Conservation (phyloP, 2,113 vertebrate species). For the Petrocephalus zakoni region DNA sequence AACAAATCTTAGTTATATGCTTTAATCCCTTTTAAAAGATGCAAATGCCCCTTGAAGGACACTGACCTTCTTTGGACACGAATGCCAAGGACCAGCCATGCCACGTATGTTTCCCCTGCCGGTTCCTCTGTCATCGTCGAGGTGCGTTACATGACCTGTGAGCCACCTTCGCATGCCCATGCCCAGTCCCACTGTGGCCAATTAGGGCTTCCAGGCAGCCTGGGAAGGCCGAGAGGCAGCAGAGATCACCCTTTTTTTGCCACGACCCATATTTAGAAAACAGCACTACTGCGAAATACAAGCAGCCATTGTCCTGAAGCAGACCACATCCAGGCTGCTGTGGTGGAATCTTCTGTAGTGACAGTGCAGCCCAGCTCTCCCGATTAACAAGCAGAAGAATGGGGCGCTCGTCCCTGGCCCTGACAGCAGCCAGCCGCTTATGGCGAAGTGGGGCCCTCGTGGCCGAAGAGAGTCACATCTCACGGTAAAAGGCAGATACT, state of each 20-base stretch:
- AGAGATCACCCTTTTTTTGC: constrained; percentile 3
- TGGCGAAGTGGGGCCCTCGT: background rate
- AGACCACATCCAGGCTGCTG: background rate
- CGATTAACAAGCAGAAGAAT: constrained; percentile 40
- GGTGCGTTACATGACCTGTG: constrained; percentile 11
- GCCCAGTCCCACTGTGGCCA: constrained; percentile 40
- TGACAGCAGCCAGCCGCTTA: background rate
- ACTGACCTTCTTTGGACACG: background rate
- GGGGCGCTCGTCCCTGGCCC: background rate
- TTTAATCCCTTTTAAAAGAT: background rate
- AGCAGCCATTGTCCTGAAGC: constrained; percentile 37
- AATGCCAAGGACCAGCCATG: background rate
- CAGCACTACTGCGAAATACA: constrained; percentile 26
- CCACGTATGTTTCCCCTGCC: background rate
- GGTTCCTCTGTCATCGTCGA: background rate
- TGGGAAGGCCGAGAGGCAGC: background rate
- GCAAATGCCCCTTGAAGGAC: background rate
- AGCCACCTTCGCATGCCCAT: background rate
- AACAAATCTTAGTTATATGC: background rate
- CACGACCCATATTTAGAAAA: constrained; percentile 8
- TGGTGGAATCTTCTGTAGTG: constrained; percentile 4
- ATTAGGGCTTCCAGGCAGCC: constrained; percentile 35
- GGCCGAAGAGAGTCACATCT: background rate
- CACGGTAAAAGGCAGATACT: background rate
- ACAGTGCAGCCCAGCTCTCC: constrained; percentile 35